Conservation (phyloP, 2,888 invertebrate species). For the Drosophila leonis region DNA sequence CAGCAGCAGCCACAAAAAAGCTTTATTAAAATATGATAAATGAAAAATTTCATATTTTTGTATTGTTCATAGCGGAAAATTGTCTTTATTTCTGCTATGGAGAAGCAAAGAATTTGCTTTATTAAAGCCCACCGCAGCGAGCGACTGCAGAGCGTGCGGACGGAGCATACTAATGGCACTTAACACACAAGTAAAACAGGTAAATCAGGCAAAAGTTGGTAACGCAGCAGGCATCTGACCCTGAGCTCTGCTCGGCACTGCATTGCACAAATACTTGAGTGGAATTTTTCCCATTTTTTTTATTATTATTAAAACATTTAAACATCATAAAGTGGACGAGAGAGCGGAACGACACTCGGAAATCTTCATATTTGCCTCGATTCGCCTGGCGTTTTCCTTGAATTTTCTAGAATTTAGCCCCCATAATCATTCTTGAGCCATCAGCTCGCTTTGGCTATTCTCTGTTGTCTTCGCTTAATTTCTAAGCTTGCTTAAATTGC, state of each 20-base stretch:
- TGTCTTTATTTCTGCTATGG: background rate
- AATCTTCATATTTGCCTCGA: background rate
- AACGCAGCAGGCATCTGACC: background rate
- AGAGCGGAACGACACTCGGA: background rate
- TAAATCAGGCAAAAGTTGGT: background rate
- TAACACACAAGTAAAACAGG: background rate
- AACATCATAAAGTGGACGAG: background rate
- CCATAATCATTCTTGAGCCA: too few species aligned
- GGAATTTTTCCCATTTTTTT: background rate
- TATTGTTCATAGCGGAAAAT: background rate
- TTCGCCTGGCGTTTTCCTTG: background rate
- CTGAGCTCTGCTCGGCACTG: background rate
- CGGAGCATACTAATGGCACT: background rate
- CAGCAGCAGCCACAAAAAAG: background rate
- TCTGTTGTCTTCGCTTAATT: slow-evolving; percentile 31
- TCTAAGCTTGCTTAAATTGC: slow-evolving; percentile 21
- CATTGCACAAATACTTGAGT: background rate
- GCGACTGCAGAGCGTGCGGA: background rate
- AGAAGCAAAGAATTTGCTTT: background rate
- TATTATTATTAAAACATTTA: background rate
- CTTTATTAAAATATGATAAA: background rate
- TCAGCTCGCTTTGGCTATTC: background rate
- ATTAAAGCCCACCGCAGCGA: background rate
- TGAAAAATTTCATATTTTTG: background rate
- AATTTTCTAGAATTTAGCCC: background rate